Conservation (phyloP, 2,888 invertebrate species). For the Palloptera scutellata region DNA sequence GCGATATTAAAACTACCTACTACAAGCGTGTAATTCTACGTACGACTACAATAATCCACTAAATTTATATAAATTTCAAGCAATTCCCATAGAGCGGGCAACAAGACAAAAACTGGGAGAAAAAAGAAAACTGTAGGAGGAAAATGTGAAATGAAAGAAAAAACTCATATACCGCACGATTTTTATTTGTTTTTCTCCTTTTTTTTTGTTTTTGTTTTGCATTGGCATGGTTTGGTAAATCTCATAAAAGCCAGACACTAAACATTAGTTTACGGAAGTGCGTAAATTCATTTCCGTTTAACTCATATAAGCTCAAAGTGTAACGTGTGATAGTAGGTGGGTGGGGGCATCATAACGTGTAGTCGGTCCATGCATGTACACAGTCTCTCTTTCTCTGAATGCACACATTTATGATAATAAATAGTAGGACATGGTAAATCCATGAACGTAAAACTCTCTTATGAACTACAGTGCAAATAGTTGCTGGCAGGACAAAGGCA, state of each 20-base stretch:
- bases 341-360: not conserved
- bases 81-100: not conserved
- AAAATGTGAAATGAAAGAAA: not conserved
- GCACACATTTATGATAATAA: not conserved
- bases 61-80: slow-evolving; percentile 18
- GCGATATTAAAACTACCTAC: too few species aligned
- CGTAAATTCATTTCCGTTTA: slow-evolving; percentile 34
- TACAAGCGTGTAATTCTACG: too few species aligned
- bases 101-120: not conserved
- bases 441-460: too few species aligned
- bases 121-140: not conserved
- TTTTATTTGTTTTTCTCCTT: too few species aligned
- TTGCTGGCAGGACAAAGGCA: too few species aligned
- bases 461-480: too few species aligned
- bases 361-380: too few species aligned
- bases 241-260: slow-evolving; percentile 16
- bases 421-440: too few species aligned
- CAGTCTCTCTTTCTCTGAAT: not conserved
- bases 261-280: slow-evolving; percentile 34
- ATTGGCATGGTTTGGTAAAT: slow-evolving; percentile 16
- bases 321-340: not conserved
- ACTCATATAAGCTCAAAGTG: slow-evolving; percentile 1
- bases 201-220: not conserved
- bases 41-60: slow-evolving; percentile 5
- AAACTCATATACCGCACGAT: not conserved